These are phyloP conservation scores for Chironomus tepperi DNA, from an alignment of 1,140 invertebrate species.

Conservation along the genomic window DNA sequence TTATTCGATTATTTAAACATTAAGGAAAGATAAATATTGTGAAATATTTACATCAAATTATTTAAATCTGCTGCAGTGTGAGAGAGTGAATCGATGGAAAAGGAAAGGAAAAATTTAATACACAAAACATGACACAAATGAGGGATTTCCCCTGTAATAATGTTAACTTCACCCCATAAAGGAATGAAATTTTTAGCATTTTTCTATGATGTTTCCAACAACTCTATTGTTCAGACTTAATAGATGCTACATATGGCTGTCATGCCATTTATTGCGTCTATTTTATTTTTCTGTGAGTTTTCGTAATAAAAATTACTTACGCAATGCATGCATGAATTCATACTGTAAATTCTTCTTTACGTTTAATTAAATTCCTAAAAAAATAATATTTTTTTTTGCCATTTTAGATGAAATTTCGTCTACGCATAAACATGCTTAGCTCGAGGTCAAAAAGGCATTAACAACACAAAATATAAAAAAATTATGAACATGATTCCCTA, in stretches of 20 bases:
- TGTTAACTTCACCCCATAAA: slow-evolving; percentile 12
- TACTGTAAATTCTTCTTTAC: too few species aligned
- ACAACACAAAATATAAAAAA: neutral
- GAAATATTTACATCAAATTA: slow-evolving; percentile 15
- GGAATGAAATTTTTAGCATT: neutral
- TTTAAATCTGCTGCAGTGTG: slow-evolving; percentile 1
- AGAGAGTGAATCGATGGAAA: neutral
- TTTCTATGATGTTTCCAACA: neutral
- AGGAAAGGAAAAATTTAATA: neutral
- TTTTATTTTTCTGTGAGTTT: neutral
- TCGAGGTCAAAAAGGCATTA: neutral
- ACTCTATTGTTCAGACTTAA: slow-evolving; percentile 8
- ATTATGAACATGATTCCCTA: neutral
- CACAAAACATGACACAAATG: slow-evolving; percentile 7
- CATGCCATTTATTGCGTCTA: neutral
- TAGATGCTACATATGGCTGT: neutral
- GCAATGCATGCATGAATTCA: too few species aligned
- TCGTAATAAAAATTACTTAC: too few species aligned
- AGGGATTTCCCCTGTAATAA: neutral
- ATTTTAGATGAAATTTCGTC: too few species aligned
- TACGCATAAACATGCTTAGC: neutral
- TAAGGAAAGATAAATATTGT: neutral
- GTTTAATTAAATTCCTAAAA: too few species aligned
- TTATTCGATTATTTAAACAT: too few species aligned
- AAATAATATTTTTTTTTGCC: too few species aligned